These are phyloP conservation scores for Platycheirus rosarum DNA, from an alignment of 2,888 invertebrate genomes.

Conservation along the genomic window DNA sequence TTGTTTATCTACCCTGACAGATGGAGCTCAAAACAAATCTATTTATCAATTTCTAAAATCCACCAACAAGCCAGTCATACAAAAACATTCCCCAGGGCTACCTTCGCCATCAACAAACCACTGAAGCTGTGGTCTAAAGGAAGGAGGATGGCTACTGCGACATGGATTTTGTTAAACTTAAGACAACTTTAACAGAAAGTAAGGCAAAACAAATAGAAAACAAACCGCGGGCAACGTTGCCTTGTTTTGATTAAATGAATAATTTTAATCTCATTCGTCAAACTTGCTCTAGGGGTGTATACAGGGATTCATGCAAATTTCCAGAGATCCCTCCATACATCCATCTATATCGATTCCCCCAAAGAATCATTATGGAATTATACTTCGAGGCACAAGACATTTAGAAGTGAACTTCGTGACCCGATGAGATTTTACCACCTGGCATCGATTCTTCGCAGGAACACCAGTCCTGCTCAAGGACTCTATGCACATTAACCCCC, in stretches of 20 bases:
- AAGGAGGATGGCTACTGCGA: neutral
- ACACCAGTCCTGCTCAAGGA: neutral
- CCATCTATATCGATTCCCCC: neutral
- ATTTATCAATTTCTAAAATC: neutral
- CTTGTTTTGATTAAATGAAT: conserved; percentile 45
- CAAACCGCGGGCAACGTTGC: neutral
- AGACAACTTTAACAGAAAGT: neutral
- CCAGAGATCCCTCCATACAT: conserved; percentile 1
- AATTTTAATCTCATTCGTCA: conserved; percentile 39
- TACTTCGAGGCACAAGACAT: neutral
- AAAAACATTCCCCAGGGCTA: neutral
- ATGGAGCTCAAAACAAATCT: neutral
- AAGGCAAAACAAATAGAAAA: neutral
- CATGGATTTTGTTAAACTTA: neutral
- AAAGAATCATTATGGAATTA: neutral
- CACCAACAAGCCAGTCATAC: neutral
- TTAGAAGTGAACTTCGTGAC: neutral
- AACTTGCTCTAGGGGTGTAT: conserved; percentile 4
- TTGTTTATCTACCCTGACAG: too few relatives aligned
- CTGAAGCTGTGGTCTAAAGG: neutral
- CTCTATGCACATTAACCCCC: neutral
- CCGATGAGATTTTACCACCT: neutral
- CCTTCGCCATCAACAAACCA: neutral
- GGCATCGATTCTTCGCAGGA: neutral
- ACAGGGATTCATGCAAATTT: conserved; percentile 3